Evolutionary conservation across 2,797 vertebrate genomes (phyloP), one percentile per base, ranked within the genome.

Genomic region (Pyrrhura leucotis): DNA sequence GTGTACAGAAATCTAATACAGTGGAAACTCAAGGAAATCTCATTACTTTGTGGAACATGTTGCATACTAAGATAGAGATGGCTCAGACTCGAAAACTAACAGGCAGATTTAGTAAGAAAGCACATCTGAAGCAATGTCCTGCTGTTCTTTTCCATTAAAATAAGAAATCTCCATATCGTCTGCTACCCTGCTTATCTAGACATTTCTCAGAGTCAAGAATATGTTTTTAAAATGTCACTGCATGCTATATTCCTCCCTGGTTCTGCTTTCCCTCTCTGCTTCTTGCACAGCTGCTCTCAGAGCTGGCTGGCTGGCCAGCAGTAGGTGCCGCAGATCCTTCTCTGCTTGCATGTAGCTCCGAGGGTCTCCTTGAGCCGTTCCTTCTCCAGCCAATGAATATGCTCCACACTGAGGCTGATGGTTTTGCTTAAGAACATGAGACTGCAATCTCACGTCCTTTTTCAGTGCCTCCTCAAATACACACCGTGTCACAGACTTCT

Each of bases 1-100:
- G 83, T 95, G 97, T 96, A 97, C 95, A 96, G 95, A 94, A 88
- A 91, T 87, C 87, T 95, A 93, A 91, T 93, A 81, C 65, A 85
- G 84, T 95, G 77, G 74, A 92, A 93, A 90, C 62, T 90, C 89
- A 79, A 82, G 91, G 66, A 94, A 96, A 88, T 96, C 93, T 94
- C 84, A 96, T 96, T 95, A 93, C 65, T 85, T 89, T 68, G 77
- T 72, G 75, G 80, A 95, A 91, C 74, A 56, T 56, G 17, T 94
- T 93, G 95, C 95, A 90, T 95, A 71, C 74, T 90, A 95, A 96
- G 85, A 76, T 40, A 90, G 74, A 92, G 83, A 90, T 91, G 94
- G 94, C 83, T 93, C 80, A 82, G 94, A 72, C 63, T 95, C 4
- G 20, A 82, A 93, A 92, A 35, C 66, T 84, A 94, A 53, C 59